phyloP scores from a whole-genome alignment of 1,140 invertebrate genomes.

The Drosophila leontia region DNA sequence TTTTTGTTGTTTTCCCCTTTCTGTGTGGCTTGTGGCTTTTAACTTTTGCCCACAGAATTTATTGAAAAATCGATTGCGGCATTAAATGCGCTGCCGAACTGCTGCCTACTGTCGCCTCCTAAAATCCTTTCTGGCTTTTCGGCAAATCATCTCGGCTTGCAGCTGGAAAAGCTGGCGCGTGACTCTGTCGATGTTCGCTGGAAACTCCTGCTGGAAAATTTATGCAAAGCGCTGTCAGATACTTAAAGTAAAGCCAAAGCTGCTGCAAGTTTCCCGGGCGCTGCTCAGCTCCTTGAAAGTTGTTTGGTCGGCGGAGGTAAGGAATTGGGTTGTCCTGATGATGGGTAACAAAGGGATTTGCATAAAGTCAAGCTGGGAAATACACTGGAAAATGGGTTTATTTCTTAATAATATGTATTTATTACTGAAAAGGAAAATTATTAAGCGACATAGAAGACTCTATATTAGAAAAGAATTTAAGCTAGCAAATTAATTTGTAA shows the following conservation, averaged over 20 bases:
- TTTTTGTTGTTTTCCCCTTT: conserved; percentile 51
- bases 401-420: background rate
- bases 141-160: conserved; percentile 73
- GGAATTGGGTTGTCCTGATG: conserved; percentile 23
- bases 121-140: conserved; percentile 76
- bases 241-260: conserved; percentile 76
- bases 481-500: background rate
- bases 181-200: conserved; percentile 73
- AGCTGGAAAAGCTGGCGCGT: conserved; percentile 70
- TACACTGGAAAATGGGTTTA: background rate
- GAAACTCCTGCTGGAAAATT: conserved; percentile 53
- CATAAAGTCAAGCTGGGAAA: conserved; percentile 13
- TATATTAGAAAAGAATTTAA: background rate
- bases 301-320: conserved; percentile 13
- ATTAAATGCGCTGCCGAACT: conserved; percentile 62
- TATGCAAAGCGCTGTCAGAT: conserved; percentile 80
- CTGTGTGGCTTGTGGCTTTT: conserved; percentile 61
- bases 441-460: background rate
- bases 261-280: conserved; percentile 49
- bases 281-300: conserved; percentile 22
- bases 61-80: conserved; percentile 81
- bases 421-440: background rate
- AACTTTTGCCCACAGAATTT: conserved; percentile 69
- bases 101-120: conserved; percentile 65
- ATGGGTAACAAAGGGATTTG: conserved; percentile 37